Base-by-base conservation (phyloP, 2,888 invertebrate genomes). In the Hypomecis punctinalis region DNA sequence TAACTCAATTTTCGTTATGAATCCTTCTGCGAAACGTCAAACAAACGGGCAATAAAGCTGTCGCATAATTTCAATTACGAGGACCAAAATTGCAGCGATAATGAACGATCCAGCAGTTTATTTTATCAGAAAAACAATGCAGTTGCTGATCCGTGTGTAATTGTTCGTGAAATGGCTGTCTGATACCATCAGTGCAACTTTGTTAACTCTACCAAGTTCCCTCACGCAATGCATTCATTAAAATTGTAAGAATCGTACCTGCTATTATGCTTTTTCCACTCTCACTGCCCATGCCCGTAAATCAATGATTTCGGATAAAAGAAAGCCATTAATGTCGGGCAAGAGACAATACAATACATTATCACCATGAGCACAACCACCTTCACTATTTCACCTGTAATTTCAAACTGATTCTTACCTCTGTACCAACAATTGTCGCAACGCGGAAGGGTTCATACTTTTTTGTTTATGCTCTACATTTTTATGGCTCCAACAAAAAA, bases 371-470 rank as follows among this genome's bases (percentile, higher is more conserved):
- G 64, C 73, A 78, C 76, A 75, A 81, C 79, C 88, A 90, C 84
- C 91, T 91, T 89, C 86, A 89, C 92, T 85, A 89, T 80, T 76
- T 88, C 93, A 92, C 92, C 92, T 93, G 92, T 88, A 89, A 88
- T 89, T 90, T 84, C 67, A 73, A 80, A 93, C 92, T 93, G 91
- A 73, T 76, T 61, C 57, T 72, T 81, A 86, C 86, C 84, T 86
- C 73, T 62, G 11, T 43, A 46, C 62, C 69, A 68, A 78, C 83
- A 85, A 90, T 88, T 85, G 84, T 76, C 63, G 76, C 76, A 85
- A 91, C 80, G 85, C 92, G 92, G 92, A 93, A 93, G 91, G 83
- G 88, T 84, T 89, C 23, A 47, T 7, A 64, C 37, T 82, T 90
- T 90, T 91, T 90, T 90, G 86, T 90, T 86, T 85, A 76, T 90